Evolutionary conservation across 1,140 invertebrate genomes (phyloP), one percentile per base, ranked within the genome.

Genomic region (Penaeus japonicus): DNA sequence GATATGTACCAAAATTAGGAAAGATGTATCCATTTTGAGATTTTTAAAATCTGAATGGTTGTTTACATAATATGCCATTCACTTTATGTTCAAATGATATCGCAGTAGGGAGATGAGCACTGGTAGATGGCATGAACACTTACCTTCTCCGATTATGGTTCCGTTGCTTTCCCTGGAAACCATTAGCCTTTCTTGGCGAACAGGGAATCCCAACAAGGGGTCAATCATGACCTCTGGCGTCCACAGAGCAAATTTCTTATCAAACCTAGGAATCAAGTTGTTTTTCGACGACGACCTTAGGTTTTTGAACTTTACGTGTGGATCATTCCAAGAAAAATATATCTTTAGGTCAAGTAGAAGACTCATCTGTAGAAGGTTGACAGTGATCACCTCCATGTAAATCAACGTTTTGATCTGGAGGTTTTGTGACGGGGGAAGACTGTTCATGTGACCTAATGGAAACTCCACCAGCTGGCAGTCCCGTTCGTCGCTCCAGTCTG

Each of bases 401-500:
- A 87, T 35, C 3, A 4, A 12, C 15, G 73, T 1, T 18, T 57
- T 24, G 12, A 87, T 70, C 35, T 12, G 15, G n/a, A 87, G 79
- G 24, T 32, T n/a, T 4, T 32, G 32, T 22, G 86, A 80, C 15
- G 86, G 86, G 17, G 79, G 62, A 12, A 87, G 62, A 12, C 20
- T 53, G 4, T 27, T 30, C 3, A 47, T 10, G 65, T 87, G 82
- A 7, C 86, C 86, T 1, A n/a, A 0, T 1, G 86, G 65, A 1
- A 20, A 27, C 39, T 20, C 3, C 30, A 77, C 53, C 24, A 87
- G 27, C 22, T 83, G 54, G 24, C 86, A 87, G 39, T 81, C 30
- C 12, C 59, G 62, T n/a, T 87, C 86, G 54, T 87, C 86, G 53
- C 79, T 87, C 78, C 62, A 81, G 53, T 87, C 86, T 0, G 4